A percentile compares a stretch with the other conserved stretches of the same genome.
Evolutionary conservation across 2,113 vertebrate species (phyloP).

Genomic region (Osmerus eperlanus): DNA sequence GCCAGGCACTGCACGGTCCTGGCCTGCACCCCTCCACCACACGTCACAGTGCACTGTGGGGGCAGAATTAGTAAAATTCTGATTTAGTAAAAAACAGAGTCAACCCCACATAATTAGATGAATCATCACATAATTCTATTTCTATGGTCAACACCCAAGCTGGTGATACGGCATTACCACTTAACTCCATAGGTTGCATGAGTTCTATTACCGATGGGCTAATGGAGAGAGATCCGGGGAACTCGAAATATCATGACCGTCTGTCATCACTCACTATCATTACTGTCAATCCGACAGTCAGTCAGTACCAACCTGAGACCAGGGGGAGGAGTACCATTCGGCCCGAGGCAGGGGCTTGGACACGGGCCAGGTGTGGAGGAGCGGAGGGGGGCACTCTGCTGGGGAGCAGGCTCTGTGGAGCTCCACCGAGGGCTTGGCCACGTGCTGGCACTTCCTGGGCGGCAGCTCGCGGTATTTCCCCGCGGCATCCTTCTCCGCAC

Average conservation of each 20-base stretch:
- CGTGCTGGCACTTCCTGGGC: constrained; percentile 75
- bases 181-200: too few relatives aligned
- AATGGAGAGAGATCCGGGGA: too few relatives aligned
- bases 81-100: too few relatives aligned
- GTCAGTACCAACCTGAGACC: constrained; percentile 79
- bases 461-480: constrained; percentile 81
- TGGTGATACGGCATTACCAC: too few relatives aligned
- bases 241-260: too few relatives aligned
- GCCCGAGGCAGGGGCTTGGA: constrained; percentile 36
- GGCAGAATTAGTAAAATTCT: too few relatives aligned
- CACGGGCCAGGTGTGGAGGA: constrained; percentile 16
- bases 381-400: constrained; percentile 64
- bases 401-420: constrained; percentile 71
- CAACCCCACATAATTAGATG: too few relatives aligned
- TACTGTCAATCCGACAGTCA: background rate
- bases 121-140: too few relatives aligned
- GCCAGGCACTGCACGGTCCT: constrained; percentile 77
- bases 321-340: constrained; percentile 78
- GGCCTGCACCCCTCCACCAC: constrained; percentile 81
- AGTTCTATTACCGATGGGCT: too few relatives aligned
- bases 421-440: constrained; percentile 71
- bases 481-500: constrained; percentile 78
- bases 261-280: background rate
- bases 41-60: constrained; percentile 80
- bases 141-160: too few relatives aligned